Evolutionary conservation across 2,797 vertebrate species (phyloP).

Genomic region (Hylomyscus alleni): DNA sequence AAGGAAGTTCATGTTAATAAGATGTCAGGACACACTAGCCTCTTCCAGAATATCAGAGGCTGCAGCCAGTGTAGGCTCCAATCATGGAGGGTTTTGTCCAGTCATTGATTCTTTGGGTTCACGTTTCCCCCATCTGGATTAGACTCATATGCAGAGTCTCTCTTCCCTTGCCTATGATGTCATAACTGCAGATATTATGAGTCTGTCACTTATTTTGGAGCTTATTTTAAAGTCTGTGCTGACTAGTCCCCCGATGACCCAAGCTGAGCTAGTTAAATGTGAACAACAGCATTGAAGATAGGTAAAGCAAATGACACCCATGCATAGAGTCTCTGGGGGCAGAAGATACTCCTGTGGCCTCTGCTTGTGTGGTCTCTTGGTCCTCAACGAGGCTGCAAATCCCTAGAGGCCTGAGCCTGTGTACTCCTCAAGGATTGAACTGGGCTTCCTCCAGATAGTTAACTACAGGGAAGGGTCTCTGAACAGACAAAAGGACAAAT

Average conservation of each 20-base stretch:
- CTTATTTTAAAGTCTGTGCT: neutral
- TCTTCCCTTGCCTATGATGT: neutral
- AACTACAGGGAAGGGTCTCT: neutral
- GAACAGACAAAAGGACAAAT: neutral
- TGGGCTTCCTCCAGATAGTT: neutral
- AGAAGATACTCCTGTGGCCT: neutral
- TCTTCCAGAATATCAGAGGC: neutral
- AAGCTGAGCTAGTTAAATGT: neutral
- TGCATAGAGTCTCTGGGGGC: fast-evolving
- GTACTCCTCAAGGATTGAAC: neutral
- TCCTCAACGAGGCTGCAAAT: neutral
- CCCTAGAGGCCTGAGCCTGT: neutral
- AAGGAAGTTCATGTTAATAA: neutral
- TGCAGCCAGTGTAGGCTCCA: neutral
- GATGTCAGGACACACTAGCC: neutral
- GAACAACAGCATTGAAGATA: neutral
- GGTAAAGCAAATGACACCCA: neutral
- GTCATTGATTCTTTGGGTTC: neutral
- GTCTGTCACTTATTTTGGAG: neutral
- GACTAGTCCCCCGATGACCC: too few relatives aligned
- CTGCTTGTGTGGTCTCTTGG: neutral
- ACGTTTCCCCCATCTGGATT: neutral
- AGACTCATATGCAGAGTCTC: neutral
- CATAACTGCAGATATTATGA: neutral
- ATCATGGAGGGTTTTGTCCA: neutral